Conservation (phyloP, 2,888 invertebrate genomes). For the Biston betularia region DNA sequence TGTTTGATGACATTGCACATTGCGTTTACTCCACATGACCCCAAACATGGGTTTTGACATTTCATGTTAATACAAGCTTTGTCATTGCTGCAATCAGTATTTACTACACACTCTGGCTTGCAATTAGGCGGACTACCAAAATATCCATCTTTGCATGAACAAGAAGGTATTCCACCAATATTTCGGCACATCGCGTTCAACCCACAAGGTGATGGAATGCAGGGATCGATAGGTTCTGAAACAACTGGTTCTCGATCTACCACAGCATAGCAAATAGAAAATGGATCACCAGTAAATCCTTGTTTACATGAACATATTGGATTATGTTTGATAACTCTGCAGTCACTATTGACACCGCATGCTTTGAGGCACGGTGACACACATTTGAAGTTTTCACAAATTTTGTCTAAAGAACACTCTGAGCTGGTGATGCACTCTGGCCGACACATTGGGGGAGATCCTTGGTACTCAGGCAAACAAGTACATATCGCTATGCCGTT, state of each 20-base stretch:
- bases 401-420: conserved; percentile 88
- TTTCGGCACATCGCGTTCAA: conserved; percentile 88
- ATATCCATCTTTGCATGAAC: conserved; percentile 88
- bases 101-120: conserved; percentile 90
- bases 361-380: conserved; percentile 89
- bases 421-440: conserved; percentile 90
- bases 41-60: conserved; percentile 92
- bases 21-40: conserved; percentile 91
- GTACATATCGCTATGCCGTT: conserved; percentile 89
- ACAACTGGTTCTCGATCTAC: conserved; percentile 62
- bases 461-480: conserved; percentile 89
- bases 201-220: conserved; percentile 92
- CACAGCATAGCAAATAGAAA: conserved; percentile 78
- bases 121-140: conserved; percentile 91
- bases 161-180: conserved; percentile 85
- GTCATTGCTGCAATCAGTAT: conserved; percentile 90
- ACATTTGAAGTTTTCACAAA: conserved; percentile 90
- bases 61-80: conserved; percentile 92
- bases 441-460: conserved; percentile 89
- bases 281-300: conserved; percentile 88
- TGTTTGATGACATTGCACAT: conserved; percentile 92
- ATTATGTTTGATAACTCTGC: conserved; percentile 90
- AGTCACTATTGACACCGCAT: conserved; percentile 90
- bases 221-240: conserved; percentile 83
- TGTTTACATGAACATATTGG: conserved; percentile 89